Conservation (phyloP, 2,888 invertebrate genomes). For the Polydrusus pterygomalis region DNA sequence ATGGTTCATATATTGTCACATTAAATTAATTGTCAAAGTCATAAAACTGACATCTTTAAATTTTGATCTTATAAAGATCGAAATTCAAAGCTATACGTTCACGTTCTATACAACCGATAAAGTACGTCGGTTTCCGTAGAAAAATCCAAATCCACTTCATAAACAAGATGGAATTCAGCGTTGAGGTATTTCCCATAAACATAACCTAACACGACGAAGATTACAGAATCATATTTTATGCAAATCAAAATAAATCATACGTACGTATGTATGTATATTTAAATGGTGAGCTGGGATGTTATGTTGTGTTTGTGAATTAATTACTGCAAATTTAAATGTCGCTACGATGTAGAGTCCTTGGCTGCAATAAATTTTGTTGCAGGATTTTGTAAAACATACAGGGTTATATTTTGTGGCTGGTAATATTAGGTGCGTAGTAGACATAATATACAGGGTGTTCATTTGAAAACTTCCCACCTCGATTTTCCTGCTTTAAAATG, state of each 20-base stretch:
- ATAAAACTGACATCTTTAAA: too few species aligned
- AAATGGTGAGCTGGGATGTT: neutral
- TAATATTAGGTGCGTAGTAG: too few species aligned
- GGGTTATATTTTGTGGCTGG: neutral
- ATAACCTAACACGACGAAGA: neutral
- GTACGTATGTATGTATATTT: neutral
- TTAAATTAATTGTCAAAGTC: too few species aligned
- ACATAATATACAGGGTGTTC: too few species aligned
- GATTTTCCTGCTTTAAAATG: too few species aligned
- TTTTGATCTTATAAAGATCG: too few species aligned
- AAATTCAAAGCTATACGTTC: too few species aligned
- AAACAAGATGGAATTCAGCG: neutral
- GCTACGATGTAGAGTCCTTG: neutral
- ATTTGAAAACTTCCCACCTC: too few species aligned
- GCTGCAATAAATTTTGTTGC: neutral
- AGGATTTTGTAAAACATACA: neutral
- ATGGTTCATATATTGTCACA: too few species aligned
- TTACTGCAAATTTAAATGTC: neutral
- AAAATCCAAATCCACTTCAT: neutral
- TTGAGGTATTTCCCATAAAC: neutral
- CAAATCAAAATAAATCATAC: neutral
- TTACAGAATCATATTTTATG: neutral
- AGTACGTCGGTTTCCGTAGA: too few species aligned
- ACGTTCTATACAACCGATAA: too few species aligned
- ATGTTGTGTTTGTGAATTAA: neutral